Base-by-base conservation (phyloP, 2,113 vertebrate species). In the Charadrius vociferus region DNA sequence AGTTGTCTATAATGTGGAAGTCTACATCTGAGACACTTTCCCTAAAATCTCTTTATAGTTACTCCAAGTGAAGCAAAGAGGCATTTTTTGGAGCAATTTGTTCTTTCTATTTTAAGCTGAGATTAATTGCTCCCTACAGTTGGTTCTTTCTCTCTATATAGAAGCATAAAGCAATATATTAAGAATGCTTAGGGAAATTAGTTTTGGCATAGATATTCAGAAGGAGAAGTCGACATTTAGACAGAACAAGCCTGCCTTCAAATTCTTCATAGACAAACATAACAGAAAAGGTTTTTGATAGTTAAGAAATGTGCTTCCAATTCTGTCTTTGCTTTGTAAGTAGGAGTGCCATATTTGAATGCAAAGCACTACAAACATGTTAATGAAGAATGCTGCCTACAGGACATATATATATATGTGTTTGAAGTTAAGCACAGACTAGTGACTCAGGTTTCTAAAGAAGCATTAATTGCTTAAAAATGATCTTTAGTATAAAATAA, bases 121-220 rank as follows among this genome's bases (percentile, higher is more conserved):
- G 81, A 96, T 95, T 96, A 97, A 91, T 95, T 93, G 89, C 68
- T 96, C 89, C 27, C 68, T 85, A 34, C 43, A 84, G 79, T 68
- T 91, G 56, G 10, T 85, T 91, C 41, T 81, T 86, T 50, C 59
- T 79, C n/a, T 94, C 41, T 91, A 36, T 92, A 34, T 62, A 92
- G 67, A 13, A 95, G 17, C 47, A 89, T 89, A 92, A 96, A 86
- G 26, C 43, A 95, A 78, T 78, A 83, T 59, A 74, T 94, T 94
- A 89, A 78, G 91, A 89, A 89, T 70, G 22, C 55, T 91, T 71
- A 85, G 73, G 77, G 72, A 96, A 96, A 96, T 91, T 70, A 94
- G 67, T 89, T 94, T 95, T 89, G 61, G 50, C 81, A 75, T 75
- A 91, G 73, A 81, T 89, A 91, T 87, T 95, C 73, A 84, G 66